Base-by-base conservation (phyloP, 1,140 invertebrate genomes). In the Bombyx mori region DNA sequence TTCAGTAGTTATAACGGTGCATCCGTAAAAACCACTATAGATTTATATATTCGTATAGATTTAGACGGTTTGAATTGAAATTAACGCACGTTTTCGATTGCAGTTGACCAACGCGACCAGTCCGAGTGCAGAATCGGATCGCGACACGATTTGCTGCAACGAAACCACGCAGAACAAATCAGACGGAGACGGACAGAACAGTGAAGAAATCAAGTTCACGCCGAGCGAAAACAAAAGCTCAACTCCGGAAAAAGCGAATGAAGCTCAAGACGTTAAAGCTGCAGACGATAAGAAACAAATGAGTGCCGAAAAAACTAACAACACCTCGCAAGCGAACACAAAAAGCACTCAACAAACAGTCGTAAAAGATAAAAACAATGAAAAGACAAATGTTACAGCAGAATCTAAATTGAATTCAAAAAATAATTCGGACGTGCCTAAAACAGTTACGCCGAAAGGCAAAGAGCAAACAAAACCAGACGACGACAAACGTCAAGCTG, bases 51-150 rank as follows among this genome's bases (percentile, higher is more conserved):
- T 18, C 12, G 12, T 18, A 18, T 18, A 0, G 12, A 18, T 18
- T 18, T 18, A 35, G 26, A 35, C 26, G 26, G 26, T 35, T 35
- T 35, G 2, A 5, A 3, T 35, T 35, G 26, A 35, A 18, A 18
- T 18, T 18, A 18, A 18, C 12, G 12, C 12, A 35, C 26, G 26
- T 35, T 35, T 35, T 35, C 44, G 10, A 59, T 77, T 77, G 26
- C 68, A 85, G 82, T 54, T 85, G 10, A 81, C 82, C 10, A 82
- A 77, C 57, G 71, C 67, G 1, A 77, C 72, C 6, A 82, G 73
- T 44, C 53, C 65, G 52, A 79, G 75, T 62, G 75, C 76, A n/a
- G 62, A 64, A 46, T 79, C 75, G 0, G 74, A 71, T n/a, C 44
- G 44, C 6, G 51, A 61, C 54, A 61, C 56, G n/a, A 42, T 26